These are phyloP conservation scores for Carapus acus DNA, from an alignment of 2,797 vertebrate genomes.

Conservation along the genomic window DNA sequence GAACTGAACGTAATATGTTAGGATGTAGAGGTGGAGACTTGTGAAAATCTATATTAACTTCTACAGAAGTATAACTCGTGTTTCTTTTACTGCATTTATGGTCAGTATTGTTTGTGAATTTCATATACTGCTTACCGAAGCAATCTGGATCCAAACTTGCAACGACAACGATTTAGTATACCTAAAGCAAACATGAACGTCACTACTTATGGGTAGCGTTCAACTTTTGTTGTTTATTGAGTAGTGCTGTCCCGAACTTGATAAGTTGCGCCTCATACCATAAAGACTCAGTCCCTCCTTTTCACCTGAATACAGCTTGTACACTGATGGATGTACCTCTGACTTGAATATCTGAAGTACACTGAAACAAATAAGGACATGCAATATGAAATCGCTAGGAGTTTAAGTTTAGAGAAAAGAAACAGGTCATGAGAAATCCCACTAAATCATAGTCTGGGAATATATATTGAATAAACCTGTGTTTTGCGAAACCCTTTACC, in stretches of 20 bases:
- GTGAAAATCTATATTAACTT: too few relatives aligned
- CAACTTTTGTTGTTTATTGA: background rate
- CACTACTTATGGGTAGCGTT: too few relatives aligned
- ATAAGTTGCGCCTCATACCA: constrained; percentile 60
- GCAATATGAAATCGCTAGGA: background rate
- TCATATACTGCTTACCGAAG: constrained; percentile 72
- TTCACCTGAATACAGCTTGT: constrained; percentile 87
- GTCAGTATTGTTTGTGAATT: background rate
- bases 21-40: too few relatives aligned
- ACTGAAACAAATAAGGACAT: constrained; percentile 54
- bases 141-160: constrained; percentile 86
- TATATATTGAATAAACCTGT: background rate
- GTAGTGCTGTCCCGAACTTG: background rate
- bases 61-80: too few relatives aligned
- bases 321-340: constrained; percentile 91
- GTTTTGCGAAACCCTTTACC: constrained; percentile 57
- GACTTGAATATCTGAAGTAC: constrained; percentile 97
- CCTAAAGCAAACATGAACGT: constrained; percentile 63
- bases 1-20: too few relatives aligned
- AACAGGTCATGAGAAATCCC: background rate
- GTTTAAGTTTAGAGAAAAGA: too few relatives aligned
- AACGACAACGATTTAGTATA: constrained; percentile 88
- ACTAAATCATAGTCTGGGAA: background rate
- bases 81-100: background rate
- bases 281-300: constrained; percentile 97